Evolutionary conservation across 2,888 invertebrate genomes (phyloP), one percentile per base, ranked within the genome.

Genomic region (Bembecia ichneumoniformis): DNA sequence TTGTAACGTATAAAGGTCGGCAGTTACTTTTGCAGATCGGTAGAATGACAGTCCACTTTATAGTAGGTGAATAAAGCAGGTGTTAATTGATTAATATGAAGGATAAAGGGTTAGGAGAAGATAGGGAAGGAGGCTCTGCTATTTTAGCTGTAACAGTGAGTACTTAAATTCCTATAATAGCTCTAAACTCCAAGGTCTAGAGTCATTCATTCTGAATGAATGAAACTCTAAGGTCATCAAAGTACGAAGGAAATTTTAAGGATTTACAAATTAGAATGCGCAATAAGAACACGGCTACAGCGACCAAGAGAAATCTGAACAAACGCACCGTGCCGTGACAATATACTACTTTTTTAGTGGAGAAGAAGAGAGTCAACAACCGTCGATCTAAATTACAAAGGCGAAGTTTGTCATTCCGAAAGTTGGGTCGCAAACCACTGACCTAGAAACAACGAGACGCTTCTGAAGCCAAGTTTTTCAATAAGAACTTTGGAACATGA

Each of bases 381-480:
- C 54, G 60, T 63, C 60, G 54, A 64, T 71, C 60, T 67, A 67
- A 70, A 71, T 71, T 64, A 73, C 66, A 67, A 66, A 66, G 59
- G 50, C 58, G 54, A 70, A 72, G 65, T 71, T 74, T 63, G 66
- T 68, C 66, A 62, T 68, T 68, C 59, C 60, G 54, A 64, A 70
- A 72, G 65, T 73, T 64, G 52, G 56, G 49, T 53, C 55, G 52
- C 58, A 59, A 66, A 58, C 66, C 65, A 59, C 56, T 70, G 74
- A 74, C 76, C 74, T 69, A 74, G 71, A 80, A 76, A 74, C 66
- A 60, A 58, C 58, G 55, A 60, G 65, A 69, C 54, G 57, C 64
- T 65, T 64, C 63, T 60, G 60, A 55, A 59, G 59, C 62, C 63
- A 78, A 77, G 72, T 80, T 78, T 79, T 79, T 77, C 78, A 79